Conservation (phyloP, 1,140 invertebrate species). For the Drosophila rhopaloa region DNA sequence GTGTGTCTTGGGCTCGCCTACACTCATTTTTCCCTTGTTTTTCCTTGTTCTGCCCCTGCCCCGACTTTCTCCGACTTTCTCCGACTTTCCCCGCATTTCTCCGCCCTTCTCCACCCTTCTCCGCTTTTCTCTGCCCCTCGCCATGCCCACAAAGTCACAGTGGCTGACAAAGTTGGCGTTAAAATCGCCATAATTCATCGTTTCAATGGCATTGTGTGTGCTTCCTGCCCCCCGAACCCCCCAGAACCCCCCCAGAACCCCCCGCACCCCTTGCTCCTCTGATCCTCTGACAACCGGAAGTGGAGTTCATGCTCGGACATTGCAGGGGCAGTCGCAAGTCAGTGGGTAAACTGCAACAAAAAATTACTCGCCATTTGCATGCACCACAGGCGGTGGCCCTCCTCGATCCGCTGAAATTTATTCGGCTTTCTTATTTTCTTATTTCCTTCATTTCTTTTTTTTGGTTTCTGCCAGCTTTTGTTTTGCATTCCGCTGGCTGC, state of each 20-base stretch:
- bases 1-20: slow-evolving; percentile 20
- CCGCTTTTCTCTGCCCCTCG: too few species aligned
- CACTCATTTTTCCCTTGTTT: slow-evolving; percentile 1
- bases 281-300: slow-evolving; percentile 50
- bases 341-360: slow-evolving; percentile 32
- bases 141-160: slow-evolving; percentile 2
- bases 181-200: slow-evolving; percentile 80
- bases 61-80: not conserved
- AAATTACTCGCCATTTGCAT: slow-evolving; percentile 72
- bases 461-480: slow-evolving; percentile 14
- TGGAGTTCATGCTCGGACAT: slow-evolving; percentile 74
- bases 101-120: too few species aligned
- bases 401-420: slow-evolving; percentile 14
- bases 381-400: slow-evolving; percentile 13
- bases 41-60: not conserved
- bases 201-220: slow-evolving; percentile 60
- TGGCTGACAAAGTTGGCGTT: slow-evolving; percentile 61
- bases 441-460: not conserved
- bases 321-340: slow-evolving; percentile 40
- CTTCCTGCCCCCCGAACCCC: not conserved
- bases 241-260: not conserved
- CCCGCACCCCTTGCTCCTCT: not conserved
- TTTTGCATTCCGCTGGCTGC: slow-evolving; percentile 35
- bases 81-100: too few species aligned
- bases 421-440: not conserved